Evolutionary conservation across 1,140 invertebrate genomes (phyloP).

Genomic region (Cardiocondyla obscurior): DNA sequence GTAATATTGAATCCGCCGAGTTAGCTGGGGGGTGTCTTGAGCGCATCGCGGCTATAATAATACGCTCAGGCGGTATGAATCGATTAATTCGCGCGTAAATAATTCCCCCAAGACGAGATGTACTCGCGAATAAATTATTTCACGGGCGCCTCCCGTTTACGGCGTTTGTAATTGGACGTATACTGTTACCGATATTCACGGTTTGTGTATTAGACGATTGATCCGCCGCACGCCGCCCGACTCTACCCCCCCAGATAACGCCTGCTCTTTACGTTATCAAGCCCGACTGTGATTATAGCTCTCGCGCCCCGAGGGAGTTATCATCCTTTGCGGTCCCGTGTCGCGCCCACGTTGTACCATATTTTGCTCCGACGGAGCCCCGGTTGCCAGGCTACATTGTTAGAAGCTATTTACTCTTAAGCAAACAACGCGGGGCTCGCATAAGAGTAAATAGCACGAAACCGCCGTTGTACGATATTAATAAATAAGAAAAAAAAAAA

Average conservation of each 20-base stretch:
- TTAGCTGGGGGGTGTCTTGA: constrained; percentile 4
- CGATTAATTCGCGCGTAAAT: constrained; percentile 32
- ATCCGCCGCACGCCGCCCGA: background rate
- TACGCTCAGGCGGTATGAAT: background rate
- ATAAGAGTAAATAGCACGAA: background rate
- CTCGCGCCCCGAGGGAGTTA: constrained; percentile 35
- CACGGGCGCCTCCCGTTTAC: background rate
- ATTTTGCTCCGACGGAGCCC: constrained; percentile 8
- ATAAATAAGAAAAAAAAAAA: too few relatives aligned
- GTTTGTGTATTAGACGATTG: constrained; percentile 20
- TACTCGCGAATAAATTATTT: background rate
- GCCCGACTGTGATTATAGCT: constrained; percentile 37
- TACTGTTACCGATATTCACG: background rate
- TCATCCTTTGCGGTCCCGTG: constrained; percentile 46
- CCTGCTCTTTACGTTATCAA: constrained; percentile 38
- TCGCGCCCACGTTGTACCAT: constrained; percentile 28
- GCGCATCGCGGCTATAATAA: constrained; percentile 19
- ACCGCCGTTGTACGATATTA: background rate
- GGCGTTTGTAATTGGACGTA: constrained; percentile 4
- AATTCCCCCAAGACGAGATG: background rate
- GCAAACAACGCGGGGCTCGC: background rate
- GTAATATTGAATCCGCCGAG: constrained; percentile 53
- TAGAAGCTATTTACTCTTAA: background rate
- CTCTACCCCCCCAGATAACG: background rate
- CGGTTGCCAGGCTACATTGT: background rate